Base-by-base conservation (phyloP, 2,797 vertebrate genomes). In the Anas georgica region DNA sequence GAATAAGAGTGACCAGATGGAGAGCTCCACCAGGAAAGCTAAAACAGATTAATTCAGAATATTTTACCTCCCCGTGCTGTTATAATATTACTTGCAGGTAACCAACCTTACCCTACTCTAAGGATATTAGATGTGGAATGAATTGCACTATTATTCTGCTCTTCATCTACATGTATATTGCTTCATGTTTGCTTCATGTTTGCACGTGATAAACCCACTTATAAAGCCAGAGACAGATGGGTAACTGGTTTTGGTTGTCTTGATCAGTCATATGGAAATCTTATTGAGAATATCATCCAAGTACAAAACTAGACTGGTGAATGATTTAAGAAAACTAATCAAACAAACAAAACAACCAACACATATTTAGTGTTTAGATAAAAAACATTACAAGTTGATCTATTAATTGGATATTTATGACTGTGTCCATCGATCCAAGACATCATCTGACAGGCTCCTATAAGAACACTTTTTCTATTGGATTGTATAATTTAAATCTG, bases 401-500 rank as follows among this genome's bases (percentile, higher is more conserved):
- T 88, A 62, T 45, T 87, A 20, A 50, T 94, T 91, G 50, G 75
- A 26, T 87, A 80, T 74, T 66, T 80, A 9, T 83, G 85, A 74
- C 64, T 88, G 35, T 68, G 87, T 55, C 74, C 35, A 74, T 18
- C 87, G 21, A 86, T 79, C 63, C 86, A 96, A 93, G 37, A 77
- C 17, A 74, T 60, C 60, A 62, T 56, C 73, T 95, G 55, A 88
- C 88, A 91, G 63, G 23, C 63, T 68, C 45, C 68, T 90, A 28
- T 91, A 55, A 76, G 76, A 96, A 26, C 26, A 66, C 26, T 1
- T 64, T 94, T 86, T 97, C 83, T 39, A 95, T 90, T 2, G 0
- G 8, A 41, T 84, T 86, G 20, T 21, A 45, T 17, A 95, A 70
- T 93, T 97, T 93, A 94, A 95, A 96, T 95, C 77, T 93, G 77